Evolutionary conservation across 1,140 invertebrate genomes (phyloP), one percentile per base, ranked within the genome.

Genomic region (Ditylenchus dipsaci): DNA sequence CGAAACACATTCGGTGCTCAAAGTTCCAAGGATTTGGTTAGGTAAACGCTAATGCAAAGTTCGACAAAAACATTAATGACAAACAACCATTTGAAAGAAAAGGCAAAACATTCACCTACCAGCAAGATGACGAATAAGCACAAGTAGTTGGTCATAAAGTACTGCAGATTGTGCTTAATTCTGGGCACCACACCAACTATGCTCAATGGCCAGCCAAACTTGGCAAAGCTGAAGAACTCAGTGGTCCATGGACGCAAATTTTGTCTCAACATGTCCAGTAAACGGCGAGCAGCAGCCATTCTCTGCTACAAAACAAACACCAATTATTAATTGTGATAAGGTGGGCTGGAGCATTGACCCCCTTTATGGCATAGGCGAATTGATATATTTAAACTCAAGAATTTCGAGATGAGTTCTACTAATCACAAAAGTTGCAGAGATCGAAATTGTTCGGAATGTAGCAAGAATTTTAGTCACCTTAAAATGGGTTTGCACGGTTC

Each of bases 101-200:
- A 45, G 43, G n/a, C 11, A 13, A 45, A 5, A 7, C 49, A 69
- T 68, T 15, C 15, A 73, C 33, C 29, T 56, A 69, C 73, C 69
- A 78, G 63, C 7, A 75, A 56, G 30, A 76, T 19, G 21, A 72
- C 49, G 45, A 78, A 72, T 7, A 75, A 19, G 26, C 74, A 75
- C 38, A 75, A 53, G 43, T 75, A 78, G 62, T 78, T 78, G 45
- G 73, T 56, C 30, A 65, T 38, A 30, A 75, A 75, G 19, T 71
- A 43, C 17, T 49, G 23, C 30, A 75, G 63, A 63, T 75, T 75
- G 38, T 73, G 57, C 29, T 75, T 78, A n/a, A 75, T n/a, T 29
- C 73, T 56, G 1, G 57, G 67, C 1, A 60, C 69, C 13, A 78
- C 33, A 27, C n/a, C 56, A 0, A 53, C 47, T 30, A 68, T 33